These are phyloP conservation scores for Noctua janthina DNA, from an alignment of 2,888 invertebrate species.

Conservation along the genomic window DNA sequence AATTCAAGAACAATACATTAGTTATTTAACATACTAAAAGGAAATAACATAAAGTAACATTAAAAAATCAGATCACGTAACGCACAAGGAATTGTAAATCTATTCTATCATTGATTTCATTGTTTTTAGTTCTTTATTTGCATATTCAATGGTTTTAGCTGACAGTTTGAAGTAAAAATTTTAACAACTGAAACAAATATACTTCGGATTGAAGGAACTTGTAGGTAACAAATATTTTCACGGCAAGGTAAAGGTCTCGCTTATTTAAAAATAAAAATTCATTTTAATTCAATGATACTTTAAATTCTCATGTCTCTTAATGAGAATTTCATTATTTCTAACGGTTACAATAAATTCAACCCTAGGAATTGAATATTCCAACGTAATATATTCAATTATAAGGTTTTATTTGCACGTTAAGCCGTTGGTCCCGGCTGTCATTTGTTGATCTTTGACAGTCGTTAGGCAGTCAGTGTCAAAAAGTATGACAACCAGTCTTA, in stretches of 20 bases:
- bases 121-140: slow-evolving; percentile 50
- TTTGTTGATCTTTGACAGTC: too few species aligned
- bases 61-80: slow-evolving; percentile 53
- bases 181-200: neutral
- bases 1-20: slow-evolving; percentile 13
- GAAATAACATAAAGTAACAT: slow-evolving; percentile 45
- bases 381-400: too few species aligned
- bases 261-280: neutral
- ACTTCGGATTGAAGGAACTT: neutral
- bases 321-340: neutral
- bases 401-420: too few species aligned
- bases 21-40: slow-evolving; percentile 37
- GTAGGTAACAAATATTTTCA: slow-evolving; percentile 9
- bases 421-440: too few species aligned
- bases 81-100: slow-evolving; percentile 53
- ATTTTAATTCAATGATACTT: neutral
- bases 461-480: too few species aligned
- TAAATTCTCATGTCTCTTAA: neutral
- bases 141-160: slow-evolving; percentile 30
- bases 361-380: neutral
- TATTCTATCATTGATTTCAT: slow-evolving; percentile 54
- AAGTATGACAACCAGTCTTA: too few species aligned
- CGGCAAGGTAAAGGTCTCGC: neutral
- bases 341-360: neutral
- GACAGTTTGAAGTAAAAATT: neutral